These are phyloP conservation scores for Microtus richardsoni DNA, from an alignment of 2,113 vertebrate genomes.

Conservation along the genomic window DNA sequence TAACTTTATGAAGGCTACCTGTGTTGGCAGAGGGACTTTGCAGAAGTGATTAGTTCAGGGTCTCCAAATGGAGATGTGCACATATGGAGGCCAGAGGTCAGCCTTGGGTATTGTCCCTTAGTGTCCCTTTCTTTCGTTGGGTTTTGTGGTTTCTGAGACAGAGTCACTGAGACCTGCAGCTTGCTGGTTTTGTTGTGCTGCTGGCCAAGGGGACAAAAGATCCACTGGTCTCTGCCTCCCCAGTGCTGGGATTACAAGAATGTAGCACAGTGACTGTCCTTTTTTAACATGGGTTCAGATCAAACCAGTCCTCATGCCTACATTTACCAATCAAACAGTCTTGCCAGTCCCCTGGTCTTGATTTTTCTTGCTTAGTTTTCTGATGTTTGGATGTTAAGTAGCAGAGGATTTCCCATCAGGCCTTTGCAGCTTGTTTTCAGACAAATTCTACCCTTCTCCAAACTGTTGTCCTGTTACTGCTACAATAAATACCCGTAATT, in stretches of 20 bases:
- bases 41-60: background rate
- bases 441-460: background rate
- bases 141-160: background rate
- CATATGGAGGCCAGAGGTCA: no score
- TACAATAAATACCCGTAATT: conserved; percentile 1
- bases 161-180: background rate
- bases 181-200: no score
- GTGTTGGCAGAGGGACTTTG: background rate
- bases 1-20: background rate
- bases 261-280: background rate
- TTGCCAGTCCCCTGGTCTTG: background rate
- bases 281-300: background rate
- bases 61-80: background rate
- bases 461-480: background rate
- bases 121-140: background rate
- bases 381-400: background rate
- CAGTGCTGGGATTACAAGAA: background rate
- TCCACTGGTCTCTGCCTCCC: background rate
- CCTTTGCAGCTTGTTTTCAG: background rate
- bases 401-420: background rate
- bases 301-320: no score
- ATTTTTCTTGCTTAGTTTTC: conserved; percentile 33
- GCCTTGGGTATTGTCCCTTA: no score
- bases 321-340: background rate
- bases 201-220: background rate